A percentile compares a stretch with the other conserved stretches of the same genome.
Evolutionary conservation across 2,888 invertebrate species (phyloP).

Genomic region (Pterostichus madidus): DNA sequence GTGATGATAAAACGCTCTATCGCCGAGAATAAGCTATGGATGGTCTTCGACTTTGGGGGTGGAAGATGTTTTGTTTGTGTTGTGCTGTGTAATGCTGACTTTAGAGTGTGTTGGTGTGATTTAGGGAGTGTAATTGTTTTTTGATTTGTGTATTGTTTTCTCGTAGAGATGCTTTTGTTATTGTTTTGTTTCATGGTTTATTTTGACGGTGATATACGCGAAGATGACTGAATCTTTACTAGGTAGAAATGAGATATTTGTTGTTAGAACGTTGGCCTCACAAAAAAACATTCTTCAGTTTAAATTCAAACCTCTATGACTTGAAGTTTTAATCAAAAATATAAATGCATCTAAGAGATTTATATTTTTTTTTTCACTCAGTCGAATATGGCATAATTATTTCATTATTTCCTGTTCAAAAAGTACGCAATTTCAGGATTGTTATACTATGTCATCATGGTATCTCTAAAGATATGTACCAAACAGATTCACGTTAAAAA

Average conservation of each 20-base stretch:
- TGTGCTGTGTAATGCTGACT: slow-evolving; percentile 55
- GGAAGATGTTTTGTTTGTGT: slow-evolving; percentile 53
- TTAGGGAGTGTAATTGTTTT: slow-evolving; percentile 56
- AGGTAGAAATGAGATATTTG: not conserved
- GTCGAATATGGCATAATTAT: too few relatives aligned
- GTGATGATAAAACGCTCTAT: slow-evolving; percentile 55
- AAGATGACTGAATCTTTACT: slow-evolving; percentile 25
- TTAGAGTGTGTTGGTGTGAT: slow-evolving; percentile 43
- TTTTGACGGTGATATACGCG: not conserved
- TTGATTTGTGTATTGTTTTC: slow-evolving; percentile 51
- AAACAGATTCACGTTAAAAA: too few relatives aligned
- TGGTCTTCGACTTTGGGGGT: slow-evolving; percentile 28
- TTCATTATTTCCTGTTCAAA: too few relatives aligned
- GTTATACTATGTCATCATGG: too few relatives aligned
- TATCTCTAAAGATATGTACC: too few relatives aligned
- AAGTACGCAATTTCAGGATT: too few relatives aligned
- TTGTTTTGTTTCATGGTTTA: slow-evolving; percentile 50
- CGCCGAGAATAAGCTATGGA: not conserved
- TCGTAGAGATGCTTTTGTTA: slow-evolving; percentile 29
- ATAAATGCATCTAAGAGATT: too few relatives aligned
- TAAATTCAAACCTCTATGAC: too few relatives aligned
- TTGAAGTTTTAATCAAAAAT: too few relatives aligned
- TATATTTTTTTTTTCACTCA: too few relatives aligned
- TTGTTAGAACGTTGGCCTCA: too few relatives aligned
- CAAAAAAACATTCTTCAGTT: not conserved